These are phyloP conservation scores for Rhynchomys soricoides DNA, from an alignment of 2,113 vertebrate species.

Conservation along the genomic window DNA sequence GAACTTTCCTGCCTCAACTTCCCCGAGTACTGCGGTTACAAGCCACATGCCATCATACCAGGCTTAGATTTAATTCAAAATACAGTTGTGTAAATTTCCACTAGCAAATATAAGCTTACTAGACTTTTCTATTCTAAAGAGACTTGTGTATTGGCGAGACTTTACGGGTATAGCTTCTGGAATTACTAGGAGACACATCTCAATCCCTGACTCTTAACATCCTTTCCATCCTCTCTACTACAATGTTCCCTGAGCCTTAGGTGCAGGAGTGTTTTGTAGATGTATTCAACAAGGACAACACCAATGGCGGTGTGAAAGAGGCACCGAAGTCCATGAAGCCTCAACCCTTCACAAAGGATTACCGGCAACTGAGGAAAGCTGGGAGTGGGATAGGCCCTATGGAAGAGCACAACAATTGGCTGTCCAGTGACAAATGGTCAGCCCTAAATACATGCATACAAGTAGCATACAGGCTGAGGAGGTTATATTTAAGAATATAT, in stretches of 20 bases:
- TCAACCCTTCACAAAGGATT: not conserved
- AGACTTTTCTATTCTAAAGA: conserved; percentile 1
- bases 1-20: not conserved
- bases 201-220: not conserved
- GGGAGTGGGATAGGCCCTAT: not conserved
- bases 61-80: conserved; percentile 39
- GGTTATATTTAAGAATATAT: not conserved
- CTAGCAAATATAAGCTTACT: conserved; percentile 23
- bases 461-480: not conserved
- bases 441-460: not conserved
- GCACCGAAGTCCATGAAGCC: not conserved
- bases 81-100: not conserved
- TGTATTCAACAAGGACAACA: not conserved
- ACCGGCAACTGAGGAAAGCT: not conserved
- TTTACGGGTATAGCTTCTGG: not conserved
- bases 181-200: not conserved
- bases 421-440: not conserved
- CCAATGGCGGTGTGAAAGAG: not conserved
- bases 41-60: not conserved
- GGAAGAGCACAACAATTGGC: not conserved
- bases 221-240: not conserved
- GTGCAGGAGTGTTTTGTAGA: not conserved
- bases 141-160: not conserved
- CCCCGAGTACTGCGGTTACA: not conserved
- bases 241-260: not conserved